A percentile compares a stretch with the other conserved stretches of the same genome.
phyloP scores from a whole-genome alignment of 2,113 vertebrate species.

The Mirounga angustirostris region DNA sequence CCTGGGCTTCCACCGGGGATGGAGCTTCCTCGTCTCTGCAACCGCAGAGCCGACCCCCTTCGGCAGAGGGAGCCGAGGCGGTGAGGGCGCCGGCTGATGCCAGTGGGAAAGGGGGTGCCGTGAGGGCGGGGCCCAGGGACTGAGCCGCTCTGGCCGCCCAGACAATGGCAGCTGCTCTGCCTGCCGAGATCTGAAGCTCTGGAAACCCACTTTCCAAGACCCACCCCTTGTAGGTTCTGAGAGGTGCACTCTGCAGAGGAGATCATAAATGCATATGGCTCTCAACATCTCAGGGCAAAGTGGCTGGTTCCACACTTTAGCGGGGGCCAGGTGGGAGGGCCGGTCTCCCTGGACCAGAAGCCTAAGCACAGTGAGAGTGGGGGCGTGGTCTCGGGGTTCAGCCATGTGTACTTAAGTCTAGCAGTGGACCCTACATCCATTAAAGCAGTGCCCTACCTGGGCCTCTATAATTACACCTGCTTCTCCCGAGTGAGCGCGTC shows the following conservation, averaged over 20 bases:
- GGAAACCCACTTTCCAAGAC: neutral
- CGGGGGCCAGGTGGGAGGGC: neutral
- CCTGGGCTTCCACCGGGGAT: too few species aligned
- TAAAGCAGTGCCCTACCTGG: neutral
- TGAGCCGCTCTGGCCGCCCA: neutral
- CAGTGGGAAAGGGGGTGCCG: neutral
- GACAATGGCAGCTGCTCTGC: rapidly evolving
- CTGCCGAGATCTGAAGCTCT: neutral
- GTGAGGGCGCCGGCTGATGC: neutral
- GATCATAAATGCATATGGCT: rapidly evolving
- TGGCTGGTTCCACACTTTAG: neutral
- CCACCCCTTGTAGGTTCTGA: neutral
- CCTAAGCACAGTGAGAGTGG: neutral
- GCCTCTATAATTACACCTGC: conserved; percentile 25
- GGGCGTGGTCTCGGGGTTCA: rapidly evolving
- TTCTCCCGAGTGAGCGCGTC: neutral
- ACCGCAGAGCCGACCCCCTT: neutral
- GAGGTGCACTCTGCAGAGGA: rapidly evolving
- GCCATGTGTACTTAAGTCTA: rapidly evolving
- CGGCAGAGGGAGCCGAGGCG: rapidly evolving
- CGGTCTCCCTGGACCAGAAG: neutral
- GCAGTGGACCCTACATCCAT: rapidly evolving
- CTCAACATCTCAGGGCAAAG: too few species aligned
- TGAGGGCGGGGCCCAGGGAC: too few species aligned
- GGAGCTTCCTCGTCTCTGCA: rapidly evolving